Conservation (phyloP, 2,797 vertebrate species). For the Sebastes minor region DNA sequence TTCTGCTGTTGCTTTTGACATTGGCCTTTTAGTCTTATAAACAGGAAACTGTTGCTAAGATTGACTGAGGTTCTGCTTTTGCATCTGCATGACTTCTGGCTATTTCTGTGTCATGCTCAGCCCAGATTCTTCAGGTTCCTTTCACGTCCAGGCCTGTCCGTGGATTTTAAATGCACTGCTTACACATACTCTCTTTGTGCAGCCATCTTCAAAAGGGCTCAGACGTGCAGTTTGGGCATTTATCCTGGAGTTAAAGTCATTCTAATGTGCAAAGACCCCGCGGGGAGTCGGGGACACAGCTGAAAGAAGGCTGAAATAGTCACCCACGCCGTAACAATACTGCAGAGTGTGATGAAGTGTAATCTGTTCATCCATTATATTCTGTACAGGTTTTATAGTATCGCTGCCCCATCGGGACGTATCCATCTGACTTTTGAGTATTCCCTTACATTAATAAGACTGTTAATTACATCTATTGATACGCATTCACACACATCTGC, state of each 20-base stretch:
- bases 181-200: neutral
- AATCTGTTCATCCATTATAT: too few relatives aligned
- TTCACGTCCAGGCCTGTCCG: conserved; percentile 26
- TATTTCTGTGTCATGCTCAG: neutral
- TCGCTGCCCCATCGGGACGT: too few relatives aligned
- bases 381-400: too few relatives aligned
- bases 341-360: too few relatives aligned
- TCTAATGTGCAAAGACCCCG: neutral
- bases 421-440: too few relatives aligned
- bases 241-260: neutral
- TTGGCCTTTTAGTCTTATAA: neutral
- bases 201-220: neutral
- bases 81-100: neutral
- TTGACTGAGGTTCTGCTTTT: conserved; percentile 6
- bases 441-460: too few relatives aligned
- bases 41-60: neutral
- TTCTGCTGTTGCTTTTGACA: neutral
- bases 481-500: too few relatives aligned
- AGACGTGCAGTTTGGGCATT: neutral
- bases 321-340: too few relatives aligned
- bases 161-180: neutral
- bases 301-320: too few relatives aligned
- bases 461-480: too few relatives aligned
- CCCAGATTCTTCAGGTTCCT: conserved; percentile 36
- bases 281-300: too few relatives aligned